Conservation (phyloP, 2,888 invertebrate genomes). For the Xestobium rufovillosum region DNA sequence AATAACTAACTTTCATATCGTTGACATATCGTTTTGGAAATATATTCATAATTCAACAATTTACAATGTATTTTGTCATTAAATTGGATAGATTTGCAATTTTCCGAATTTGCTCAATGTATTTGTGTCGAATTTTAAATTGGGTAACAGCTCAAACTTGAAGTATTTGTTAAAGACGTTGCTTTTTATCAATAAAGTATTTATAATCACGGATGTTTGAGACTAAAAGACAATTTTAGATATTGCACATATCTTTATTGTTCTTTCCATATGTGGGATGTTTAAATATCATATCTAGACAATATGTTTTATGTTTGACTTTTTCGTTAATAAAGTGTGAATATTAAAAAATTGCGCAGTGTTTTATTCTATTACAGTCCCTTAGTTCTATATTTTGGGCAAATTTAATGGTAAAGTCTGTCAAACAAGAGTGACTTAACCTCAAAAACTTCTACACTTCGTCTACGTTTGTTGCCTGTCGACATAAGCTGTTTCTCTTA, state of each 20-base stretch:
- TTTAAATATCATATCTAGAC: conserved; percentile 39
- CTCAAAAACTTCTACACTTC: too few relatives aligned
- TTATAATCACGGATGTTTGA: conserved; percentile 20
- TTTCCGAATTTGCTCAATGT: conserved; percentile 1
- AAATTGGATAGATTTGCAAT: too few relatives aligned
- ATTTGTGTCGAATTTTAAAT: too few relatives aligned
- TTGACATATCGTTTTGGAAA: conserved; percentile 28
- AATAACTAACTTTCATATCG: conserved; percentile 29
- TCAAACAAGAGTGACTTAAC: too few relatives aligned
- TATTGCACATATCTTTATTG: conserved; percentile 41
- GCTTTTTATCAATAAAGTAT: too few relatives aligned
- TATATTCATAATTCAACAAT: too few relatives aligned
- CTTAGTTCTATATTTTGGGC: too few relatives aligned
- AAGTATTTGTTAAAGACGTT: conserved; percentile 33
- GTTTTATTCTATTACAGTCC: too few relatives aligned
- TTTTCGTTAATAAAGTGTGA: conserved; percentile 43
- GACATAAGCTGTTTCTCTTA: too few relatives aligned
- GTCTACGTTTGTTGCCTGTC: too few relatives aligned
- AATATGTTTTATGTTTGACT: conserved; percentile 43
- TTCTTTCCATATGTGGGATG: conserved; percentile 44
- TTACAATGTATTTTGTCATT: too few relatives aligned
- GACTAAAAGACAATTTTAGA: conserved; percentile 39
- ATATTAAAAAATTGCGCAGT: conserved; percentile 29
- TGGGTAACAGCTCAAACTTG: conserved; percentile 37
- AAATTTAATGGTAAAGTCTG: too few relatives aligned